phyloP scores from a whole-genome alignment of 2,113 vertebrate species.

The Malurus alboscapulatus region DNA sequence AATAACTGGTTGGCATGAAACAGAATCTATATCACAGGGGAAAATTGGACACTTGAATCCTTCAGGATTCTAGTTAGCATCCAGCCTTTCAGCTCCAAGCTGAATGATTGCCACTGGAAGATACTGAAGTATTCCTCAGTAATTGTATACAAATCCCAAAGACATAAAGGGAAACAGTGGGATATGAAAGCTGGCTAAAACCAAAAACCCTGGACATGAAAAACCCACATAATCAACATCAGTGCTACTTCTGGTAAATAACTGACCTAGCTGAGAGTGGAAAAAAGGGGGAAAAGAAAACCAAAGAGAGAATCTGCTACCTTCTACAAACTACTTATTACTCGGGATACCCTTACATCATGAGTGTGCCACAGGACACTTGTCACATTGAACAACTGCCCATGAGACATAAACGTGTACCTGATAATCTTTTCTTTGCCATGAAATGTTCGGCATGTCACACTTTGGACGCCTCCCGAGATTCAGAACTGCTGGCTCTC shows the following conservation, averaged over 20 bases:
- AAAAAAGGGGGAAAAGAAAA: not conserved
- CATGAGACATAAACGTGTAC: not conserved
- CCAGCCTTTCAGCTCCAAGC: not conserved
- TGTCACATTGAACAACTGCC: not conserved
- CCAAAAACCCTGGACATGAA: not conserved
- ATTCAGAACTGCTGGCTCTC: not conserved
- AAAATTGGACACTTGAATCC: not conserved
- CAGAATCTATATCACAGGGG: not conserved
- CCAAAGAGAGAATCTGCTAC: not conserved
- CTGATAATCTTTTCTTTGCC: not conserved
- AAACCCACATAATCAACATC: not conserved
- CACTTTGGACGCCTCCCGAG: not conserved
- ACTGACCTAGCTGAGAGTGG: not conserved
- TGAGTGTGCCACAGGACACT: not conserved
- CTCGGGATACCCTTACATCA: not conserved
- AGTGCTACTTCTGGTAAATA: not conserved
- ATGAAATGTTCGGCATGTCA: rapidly evolving
- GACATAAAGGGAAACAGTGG: not conserved
- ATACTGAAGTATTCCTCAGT: not conserved
- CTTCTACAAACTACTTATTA: not conserved
- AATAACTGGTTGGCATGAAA: not conserved
- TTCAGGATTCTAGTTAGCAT: not conserved
- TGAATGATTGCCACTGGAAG: not conserved
- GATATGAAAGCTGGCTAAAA: not conserved
- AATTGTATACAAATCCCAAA: not conserved